A percentile compares a stretch with the other conserved stretches of the same genome.
Conservation (phyloP, 2,888 invertebrate genomes). For the Cephus rjabovi region DNA sequence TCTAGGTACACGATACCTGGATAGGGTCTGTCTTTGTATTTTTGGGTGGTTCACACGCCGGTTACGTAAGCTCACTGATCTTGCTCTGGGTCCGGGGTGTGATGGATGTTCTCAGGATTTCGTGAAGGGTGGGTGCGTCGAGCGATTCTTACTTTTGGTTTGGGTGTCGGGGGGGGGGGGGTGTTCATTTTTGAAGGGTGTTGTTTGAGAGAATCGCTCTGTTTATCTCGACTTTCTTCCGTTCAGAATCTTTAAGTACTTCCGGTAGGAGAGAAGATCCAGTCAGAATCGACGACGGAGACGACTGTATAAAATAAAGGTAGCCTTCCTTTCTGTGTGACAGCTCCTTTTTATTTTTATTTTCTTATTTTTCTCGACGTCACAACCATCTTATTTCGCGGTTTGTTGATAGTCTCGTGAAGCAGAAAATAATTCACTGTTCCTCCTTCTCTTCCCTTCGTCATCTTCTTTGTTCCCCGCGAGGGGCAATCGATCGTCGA, state of each 20-base stretch:
- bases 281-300: background rate
- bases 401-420: background rate
- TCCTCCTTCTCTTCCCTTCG: background rate
- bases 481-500: background rate
- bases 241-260: background rate
- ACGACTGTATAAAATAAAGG: background rate
- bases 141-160: background rate
- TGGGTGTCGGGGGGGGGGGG: background rate
- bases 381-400: background rate
- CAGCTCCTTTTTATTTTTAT: background rate
- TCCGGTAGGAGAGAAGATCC: too few relatives aligned
- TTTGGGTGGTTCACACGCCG: background rate
- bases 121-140: background rate
- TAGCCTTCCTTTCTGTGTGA: background rate
- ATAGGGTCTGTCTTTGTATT: background rate
- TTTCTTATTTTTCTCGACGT: background rate
- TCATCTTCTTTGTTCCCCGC: background rate
- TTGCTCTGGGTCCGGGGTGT: background rate
- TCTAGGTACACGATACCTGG: constrained; percentile 1
- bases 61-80: background rate
- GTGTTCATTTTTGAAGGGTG: background rate
- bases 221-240: background rate
- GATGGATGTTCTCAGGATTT: background rate
- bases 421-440: background rate
- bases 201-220: background rate